Evolutionary conservation across 1,140 invertebrate species (phyloP), one percentile per base, ranked within the genome.

Genomic region (Aphelenchoides besseyi): DNA sequence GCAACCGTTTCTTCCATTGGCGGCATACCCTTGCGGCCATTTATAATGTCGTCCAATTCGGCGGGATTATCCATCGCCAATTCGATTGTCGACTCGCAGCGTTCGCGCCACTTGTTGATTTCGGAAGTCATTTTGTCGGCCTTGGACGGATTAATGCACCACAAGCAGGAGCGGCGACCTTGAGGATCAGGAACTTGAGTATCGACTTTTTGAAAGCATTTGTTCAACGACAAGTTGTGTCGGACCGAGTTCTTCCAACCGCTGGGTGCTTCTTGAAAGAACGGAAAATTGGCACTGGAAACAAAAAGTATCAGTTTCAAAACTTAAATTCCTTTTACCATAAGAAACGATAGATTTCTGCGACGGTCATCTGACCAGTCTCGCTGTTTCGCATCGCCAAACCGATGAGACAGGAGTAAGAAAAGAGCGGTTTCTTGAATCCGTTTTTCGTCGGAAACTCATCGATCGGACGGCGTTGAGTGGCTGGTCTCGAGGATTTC

Each of bases 271-370:
- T 70, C 69, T 37, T 16, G 16, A 35, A 68, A 66, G 32, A 66
- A 36, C 32, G 36, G 36, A 30, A 68, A 73, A 9, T 37, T 16
- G 68, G 41, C 18, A 48, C n/a, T 70, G 18, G 61, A 69, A 48
- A 48, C 23, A 53, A 71, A 72, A 71, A 1, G 30, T 16, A 53
- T 1, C 23, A 57, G 29, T 32, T 16, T 36, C 23, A 68, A 28
- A 26, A n/a, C 90, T 90, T n/a, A n/a, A n/a, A n/a, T n/a, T n/a
- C n/a, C n/a, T n/a, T n/a, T n/a, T 87, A 94, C 92, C 92, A 97
- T 91, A 97, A 96, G 84, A 97, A 97, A 85, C 93, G 95, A 85
- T 97, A 98, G 73, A 98, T 98, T 87, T 97, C 95, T 3, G 94
- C 95, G 3, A 98, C 95, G 1, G 95, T 95, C 77, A 98, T 86